These are phyloP conservation scores for Neoarius graeffei DNA, from an alignment of 2,113 vertebrate genomes.

Conservation along the genomic window DNA sequence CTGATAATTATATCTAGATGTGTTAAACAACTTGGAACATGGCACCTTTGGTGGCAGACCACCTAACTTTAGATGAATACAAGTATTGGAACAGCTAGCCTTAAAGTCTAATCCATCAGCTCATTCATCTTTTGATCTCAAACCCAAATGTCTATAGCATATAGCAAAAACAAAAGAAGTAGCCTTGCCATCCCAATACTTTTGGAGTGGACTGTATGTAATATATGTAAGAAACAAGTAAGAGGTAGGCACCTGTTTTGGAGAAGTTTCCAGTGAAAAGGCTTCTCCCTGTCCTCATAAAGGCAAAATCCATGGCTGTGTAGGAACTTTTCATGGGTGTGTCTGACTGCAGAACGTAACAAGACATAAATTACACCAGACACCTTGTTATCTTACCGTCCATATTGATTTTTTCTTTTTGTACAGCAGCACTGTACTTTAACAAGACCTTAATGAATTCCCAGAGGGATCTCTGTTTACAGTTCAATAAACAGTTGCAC, in stretches of 20 bases:
- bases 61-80: background rate
- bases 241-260: background rate
- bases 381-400: background rate
- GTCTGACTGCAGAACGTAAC: conserved; percentile 67
- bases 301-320: conserved; percentile 70
- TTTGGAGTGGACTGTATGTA: too few relatives aligned
- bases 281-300: conserved; percentile 65
- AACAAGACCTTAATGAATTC: background rate
- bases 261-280: conserved; percentile 67
- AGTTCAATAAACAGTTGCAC: background rate
- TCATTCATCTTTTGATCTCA: background rate
- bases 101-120: too few relatives aligned
- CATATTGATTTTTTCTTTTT: background rate
- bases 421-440: background rate
- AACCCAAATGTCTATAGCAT: background rate
- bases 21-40: background rate
- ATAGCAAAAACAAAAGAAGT: background rate
- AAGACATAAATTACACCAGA: conserved; percentile 16
- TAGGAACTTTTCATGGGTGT: conserved; percentile 71
- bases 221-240: background rate
- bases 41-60: background rate
- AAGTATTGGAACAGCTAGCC: background rate
- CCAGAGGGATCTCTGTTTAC: background rate
- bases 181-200: background rate
- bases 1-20: background rate